Evolutionary conservation across 2,797 vertebrate genomes (phyloP).

Genomic region (Nannoperca obscura): DNA sequence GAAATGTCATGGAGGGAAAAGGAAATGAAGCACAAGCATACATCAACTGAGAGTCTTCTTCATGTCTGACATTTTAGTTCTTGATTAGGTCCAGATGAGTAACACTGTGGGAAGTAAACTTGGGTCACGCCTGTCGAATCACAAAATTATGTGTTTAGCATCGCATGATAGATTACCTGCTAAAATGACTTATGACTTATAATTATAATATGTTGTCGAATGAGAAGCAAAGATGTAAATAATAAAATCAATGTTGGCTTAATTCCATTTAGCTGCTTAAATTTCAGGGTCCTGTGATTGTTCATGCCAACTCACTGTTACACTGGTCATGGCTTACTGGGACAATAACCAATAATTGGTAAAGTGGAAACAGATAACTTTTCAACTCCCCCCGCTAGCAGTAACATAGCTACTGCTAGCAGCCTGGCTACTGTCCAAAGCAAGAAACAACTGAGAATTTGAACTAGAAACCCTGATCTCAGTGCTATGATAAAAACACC

Average conservation of each 20-base stretch:
- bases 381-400: too few species aligned
- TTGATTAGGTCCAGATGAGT: conserved; percentile 42
- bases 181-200: neutral
- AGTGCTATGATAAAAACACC: too few species aligned
- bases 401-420: too few species aligned
- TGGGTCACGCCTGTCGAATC: conserved; percentile 11
- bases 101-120: conserved; percentile 23
- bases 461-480: too few species aligned
- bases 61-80: conserved; percentile 38
- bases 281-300: neutral
- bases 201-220: too few species aligned
- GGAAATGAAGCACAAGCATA: conserved; percentile 58
- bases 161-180: neutral
- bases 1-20: conserved; percentile 67
- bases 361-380: too few species aligned
- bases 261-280: neutral
- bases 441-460: too few species aligned
- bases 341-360: neutral
- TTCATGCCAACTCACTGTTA: neutral
- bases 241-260: neutral
- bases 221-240: neutral
- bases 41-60: conserved; percentile 47
- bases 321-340: neutral
- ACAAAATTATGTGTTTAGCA: conserved; percentile 2
- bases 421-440: too few species aligned